Base-by-base conservation (phyloP, 30 jellyfish, hydroid and myxozoan species). In the Cassiopea xamachana region DNA sequence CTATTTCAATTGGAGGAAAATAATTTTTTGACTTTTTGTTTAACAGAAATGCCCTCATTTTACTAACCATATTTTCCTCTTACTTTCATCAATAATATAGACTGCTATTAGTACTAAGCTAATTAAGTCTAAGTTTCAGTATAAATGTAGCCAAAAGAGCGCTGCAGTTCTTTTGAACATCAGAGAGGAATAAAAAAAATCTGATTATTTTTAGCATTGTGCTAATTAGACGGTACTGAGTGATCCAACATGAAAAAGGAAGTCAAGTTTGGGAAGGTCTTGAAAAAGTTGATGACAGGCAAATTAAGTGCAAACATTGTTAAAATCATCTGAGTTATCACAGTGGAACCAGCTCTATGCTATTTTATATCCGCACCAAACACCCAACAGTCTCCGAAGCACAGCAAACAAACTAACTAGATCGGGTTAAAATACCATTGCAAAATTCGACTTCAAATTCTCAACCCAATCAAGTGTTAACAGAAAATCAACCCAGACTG, bases 271-370 rank as follows among this genome's bases (percentile, higher is more conserved):
- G 88, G 88, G 93, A 86, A 55, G 60, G 39, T 6, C 75, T 86
- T 74, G 88, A 60, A 46, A 74, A 74, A 74, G 69, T 74, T n/a
- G 88, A 86, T 87, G 82, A 86, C 9, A 75, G 55, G 79, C 89
- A 86, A 86, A 88, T 86, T 15, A 18, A 86, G 44, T 86, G 93
- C 45, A 86, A 73, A 82, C 80, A 55, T 39, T 84, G 92, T 79
- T 72, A 60, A 5, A 77, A 84, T 1, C 48, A 39, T 84, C 92
- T 84, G 16, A 14, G 85, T 51, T 84, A 55, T 70, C 75, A 79
- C 50, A 60, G 92, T 84, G 92, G 92, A 43, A 84, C 92, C 48
- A 69, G 85, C 83, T 84, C 92, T 7, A 84, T 84, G 92, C 83
- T 84, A 60, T 84, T 85, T 45, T 61, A 84, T 84, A 48, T 84